Conservation (phyloP, 2,888 invertebrate genomes). For the Spicauda simplicius region DNA sequence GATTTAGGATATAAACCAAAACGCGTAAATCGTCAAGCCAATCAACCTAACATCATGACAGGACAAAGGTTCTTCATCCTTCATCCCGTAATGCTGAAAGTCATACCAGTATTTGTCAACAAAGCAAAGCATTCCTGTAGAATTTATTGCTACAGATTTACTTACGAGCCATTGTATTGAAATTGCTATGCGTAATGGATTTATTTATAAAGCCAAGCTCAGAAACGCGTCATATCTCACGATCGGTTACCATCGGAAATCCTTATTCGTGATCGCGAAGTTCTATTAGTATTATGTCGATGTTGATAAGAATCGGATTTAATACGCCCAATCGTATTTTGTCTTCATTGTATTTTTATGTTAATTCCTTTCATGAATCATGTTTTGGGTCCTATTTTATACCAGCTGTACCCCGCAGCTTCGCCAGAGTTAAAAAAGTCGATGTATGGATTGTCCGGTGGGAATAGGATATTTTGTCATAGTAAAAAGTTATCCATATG, state of each 20-base stretch:
- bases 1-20: no score
- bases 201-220: conserved; percentile 30
- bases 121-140: conserved; percentile 9
- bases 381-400: no score
- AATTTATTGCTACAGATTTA: conserved; percentile 33
- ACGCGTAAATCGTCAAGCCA: background rate
- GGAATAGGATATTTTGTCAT: no score
- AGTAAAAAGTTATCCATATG: no score
- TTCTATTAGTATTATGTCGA: background rate
- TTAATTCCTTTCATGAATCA: no score
- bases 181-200: conserved; percentile 30
- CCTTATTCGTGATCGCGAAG: conserved; percentile 15
- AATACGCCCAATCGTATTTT: no score
- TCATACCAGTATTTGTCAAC: conserved; percentile 24
- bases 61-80: background rate
- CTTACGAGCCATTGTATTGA: conserved; percentile 36
- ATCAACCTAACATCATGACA: background rate
- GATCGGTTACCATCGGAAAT: conserved; percentile 9
- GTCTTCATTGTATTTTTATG: no score
- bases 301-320: background rate
- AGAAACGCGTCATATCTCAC: conserved; percentile 23
- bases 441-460: no score
- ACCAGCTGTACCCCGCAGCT: no score
- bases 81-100: background rate
- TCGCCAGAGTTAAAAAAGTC: no score